These are phyloP conservation scores for Torymus aiolomorphi DNA, from an alignment of 2,888 invertebrate species.

Conservation along the genomic window DNA sequence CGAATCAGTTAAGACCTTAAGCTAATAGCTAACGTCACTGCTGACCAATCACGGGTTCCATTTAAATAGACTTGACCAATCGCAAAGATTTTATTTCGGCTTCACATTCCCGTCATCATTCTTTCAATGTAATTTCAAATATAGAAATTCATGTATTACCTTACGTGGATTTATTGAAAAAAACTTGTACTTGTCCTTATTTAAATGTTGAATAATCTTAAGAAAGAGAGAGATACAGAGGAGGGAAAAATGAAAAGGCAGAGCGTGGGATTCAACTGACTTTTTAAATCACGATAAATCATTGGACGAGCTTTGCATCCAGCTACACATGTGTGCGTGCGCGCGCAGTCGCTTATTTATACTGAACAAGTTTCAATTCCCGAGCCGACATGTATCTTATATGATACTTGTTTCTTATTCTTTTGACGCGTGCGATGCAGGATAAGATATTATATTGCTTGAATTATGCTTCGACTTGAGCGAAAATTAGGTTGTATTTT, in stretches of 20 bases:
- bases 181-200: not conserved
- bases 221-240: not conserved
- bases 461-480: slow-evolving; percentile 33
- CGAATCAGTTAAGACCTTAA: too few relatives aligned
- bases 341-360: not conserved
- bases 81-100: too few relatives aligned
- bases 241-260: not conserved
- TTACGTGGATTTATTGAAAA: not conserved
- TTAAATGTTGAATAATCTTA: not conserved
- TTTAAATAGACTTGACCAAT: too few relatives aligned
- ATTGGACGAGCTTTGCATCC: slow-evolving; percentile 10
- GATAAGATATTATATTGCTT: slow-evolving; percentile 32
- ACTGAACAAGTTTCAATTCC: slow-evolving; percentile 32
- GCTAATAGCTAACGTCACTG: too few relatives aligned
- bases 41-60: too few relatives aligned
- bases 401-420: slow-evolving; percentile 7
- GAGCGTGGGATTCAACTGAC: slow-evolving; percentile 12
- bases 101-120: too few relatives aligned
- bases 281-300: slow-evolving; percentile 42
- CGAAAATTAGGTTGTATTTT: slow-evolving; percentile 38
- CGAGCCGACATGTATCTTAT: slow-evolving; percentile 20
- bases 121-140: too few relatives aligned
- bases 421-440: slow-evolving; percentile 16
- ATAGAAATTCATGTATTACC: not conserved
- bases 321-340: not conserved